Conservation (phyloP, 2,113 vertebrate species). For the Phyllopteryx taeniolatus region DNA sequence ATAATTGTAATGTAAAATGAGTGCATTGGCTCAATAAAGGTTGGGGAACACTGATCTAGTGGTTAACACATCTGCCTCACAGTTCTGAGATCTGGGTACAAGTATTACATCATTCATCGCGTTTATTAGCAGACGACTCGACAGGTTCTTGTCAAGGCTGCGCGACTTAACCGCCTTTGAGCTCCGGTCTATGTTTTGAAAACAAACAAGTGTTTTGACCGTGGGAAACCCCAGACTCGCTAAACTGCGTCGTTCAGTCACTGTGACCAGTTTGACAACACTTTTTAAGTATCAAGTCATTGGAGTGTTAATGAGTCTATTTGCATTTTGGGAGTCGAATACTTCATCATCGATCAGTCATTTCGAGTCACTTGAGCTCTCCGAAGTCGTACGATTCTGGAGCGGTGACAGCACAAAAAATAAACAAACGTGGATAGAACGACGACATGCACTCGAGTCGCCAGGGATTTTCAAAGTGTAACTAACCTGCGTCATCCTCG, state of each 20-base stretch:
- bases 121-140: not conserved
- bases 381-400: not conserved
- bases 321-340: not conserved
- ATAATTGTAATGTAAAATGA: no score
- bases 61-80: no score
- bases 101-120: not conserved
- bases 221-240: constrained; percentile 59
- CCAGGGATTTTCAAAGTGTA: constrained; percentile 7
- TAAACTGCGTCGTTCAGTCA: constrained; percentile 55
- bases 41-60: no score
- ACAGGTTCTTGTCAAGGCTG: not conserved
- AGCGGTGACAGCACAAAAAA: not conserved
- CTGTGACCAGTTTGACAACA: constrained; percentile 46
- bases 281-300: constrained; percentile 16
- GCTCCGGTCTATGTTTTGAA: constrained; percentile 30
- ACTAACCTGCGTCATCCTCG: constrained; percentile 2
- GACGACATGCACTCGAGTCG: not conserved
- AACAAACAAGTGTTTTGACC: constrained; percentile 50
- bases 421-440: not conserved
- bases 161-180: constrained; percentile 18
- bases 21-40: no score
- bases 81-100: not conserved
- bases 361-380: not conserved
- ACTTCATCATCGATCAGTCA: not conserved
- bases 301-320: constrained; percentile 14